Conservation (phyloP, 64 coral and sea anemone species). For the Montipora cactus region DNA sequence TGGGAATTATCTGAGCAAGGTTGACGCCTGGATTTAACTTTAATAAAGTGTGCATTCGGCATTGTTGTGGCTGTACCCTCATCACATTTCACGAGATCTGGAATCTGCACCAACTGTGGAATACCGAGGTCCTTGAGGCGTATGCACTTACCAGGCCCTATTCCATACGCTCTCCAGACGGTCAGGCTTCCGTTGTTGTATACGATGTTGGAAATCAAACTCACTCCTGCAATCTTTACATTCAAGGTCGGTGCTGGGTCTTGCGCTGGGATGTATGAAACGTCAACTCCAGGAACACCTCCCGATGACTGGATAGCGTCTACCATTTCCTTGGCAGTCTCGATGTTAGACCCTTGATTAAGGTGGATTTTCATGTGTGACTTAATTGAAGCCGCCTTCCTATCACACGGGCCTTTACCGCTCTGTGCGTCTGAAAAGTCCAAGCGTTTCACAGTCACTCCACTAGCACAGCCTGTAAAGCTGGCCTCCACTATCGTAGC, state of each 20-base stretch:
- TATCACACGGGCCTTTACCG: no score
- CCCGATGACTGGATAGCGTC: not conserved
- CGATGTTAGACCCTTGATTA: conserved; percentile 46
- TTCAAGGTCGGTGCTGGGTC: not conserved
- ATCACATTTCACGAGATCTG: not conserved
- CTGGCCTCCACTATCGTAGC: conserved; percentile 29
- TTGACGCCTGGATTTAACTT: not conserved
- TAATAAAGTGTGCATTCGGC: conserved; percentile 5
- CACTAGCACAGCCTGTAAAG: not conserved
- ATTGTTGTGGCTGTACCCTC: not conserved
- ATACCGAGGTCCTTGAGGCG: not conserved
- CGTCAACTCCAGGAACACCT: conserved; percentile 29
- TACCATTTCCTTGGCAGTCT: not conserved
- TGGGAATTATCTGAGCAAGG: no score
- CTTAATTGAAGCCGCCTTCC: not conserved
- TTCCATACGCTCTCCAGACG: conserved; percentile 47
- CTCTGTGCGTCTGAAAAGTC: not conserved
- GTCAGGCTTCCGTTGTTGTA: conserved; percentile 27
- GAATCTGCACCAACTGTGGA: conserved; percentile 10
- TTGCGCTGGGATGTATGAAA: not conserved
- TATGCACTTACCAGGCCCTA: conserved; percentile 42
- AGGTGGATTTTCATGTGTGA: conserved; percentile 10
- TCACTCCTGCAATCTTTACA: conserved; percentile 48
- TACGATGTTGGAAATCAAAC: conserved; percentile 48
- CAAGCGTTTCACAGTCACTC: conserved; percentile 11